Evolutionary conservation across 2,113 vertebrate genomes (phyloP).

Genomic region (Formicarius rufipectus): DNA sequence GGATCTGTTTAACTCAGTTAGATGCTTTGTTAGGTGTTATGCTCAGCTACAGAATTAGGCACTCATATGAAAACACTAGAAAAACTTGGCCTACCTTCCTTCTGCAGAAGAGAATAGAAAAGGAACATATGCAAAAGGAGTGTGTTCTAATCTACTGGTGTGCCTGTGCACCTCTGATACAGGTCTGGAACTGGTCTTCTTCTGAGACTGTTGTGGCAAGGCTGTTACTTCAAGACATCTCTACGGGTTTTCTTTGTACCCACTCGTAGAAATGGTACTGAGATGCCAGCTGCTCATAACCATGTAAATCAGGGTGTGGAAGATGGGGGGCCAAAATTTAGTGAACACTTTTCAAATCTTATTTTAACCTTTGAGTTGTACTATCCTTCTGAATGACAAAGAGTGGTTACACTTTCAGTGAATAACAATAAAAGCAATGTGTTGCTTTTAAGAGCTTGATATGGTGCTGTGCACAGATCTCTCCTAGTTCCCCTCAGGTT

Average conservation of each 20-base stretch:
- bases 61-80: not conserved
- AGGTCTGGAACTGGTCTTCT: not conserved
- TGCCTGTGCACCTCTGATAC: fast-evolving
- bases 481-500: not conserved
- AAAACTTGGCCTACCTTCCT: not conserved
- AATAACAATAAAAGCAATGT: not conserved
- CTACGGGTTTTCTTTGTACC: not conserved
- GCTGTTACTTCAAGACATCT: not conserved
- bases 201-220: not conserved
- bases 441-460: not conserved
- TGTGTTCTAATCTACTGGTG: not conserved
- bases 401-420: too few species aligned
- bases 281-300: not conserved
- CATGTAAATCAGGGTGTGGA: not conserved
- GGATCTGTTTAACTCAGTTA: not conserved
- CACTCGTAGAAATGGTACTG: not conserved
- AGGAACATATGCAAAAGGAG: not conserved
- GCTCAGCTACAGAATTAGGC: not conserved
- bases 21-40: not conserved
- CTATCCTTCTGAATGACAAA: not conserved
- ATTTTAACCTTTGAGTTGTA: not conserved
- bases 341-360: not conserved
- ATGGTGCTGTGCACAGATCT: not conserved
- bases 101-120: not conserved
- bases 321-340: not conserved